A percentile compares a stretch with the other conserved stretches of the same genome.
These are phyloP conservation scores for Ascaphus truei DNA, from an alignment of 2,113 vertebrate species.

Conservation along the genomic window DNA sequence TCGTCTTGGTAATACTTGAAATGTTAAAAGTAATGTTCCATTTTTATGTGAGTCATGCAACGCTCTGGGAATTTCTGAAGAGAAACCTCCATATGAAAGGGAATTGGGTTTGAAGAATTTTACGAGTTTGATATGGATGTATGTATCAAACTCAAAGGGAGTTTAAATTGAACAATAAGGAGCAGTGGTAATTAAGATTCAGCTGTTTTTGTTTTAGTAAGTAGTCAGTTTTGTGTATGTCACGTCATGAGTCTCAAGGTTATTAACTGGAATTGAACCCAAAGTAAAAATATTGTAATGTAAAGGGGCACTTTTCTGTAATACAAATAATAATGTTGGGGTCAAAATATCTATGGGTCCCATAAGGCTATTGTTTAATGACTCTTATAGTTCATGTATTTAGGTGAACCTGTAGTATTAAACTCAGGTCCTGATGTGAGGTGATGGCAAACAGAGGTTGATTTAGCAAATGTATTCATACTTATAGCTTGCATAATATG, in stretches of 20 bases:
- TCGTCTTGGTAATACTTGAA: conserved; percentile 25
- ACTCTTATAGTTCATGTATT: too few species aligned
- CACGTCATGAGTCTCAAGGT: not conserved
- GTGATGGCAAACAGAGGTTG: too few species aligned
- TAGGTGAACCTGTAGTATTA: too few species aligned
- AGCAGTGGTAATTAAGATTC: conserved; percentile 2
- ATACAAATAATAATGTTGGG: too few species aligned
- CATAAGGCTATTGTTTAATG: too few species aligned
- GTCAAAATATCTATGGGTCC: too few species aligned
- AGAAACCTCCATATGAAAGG: not conserved
- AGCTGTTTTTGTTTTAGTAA: not conserved
- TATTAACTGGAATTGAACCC: too few species aligned
- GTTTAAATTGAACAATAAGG: not conserved
- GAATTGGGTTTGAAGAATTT: conserved; percentile 14
- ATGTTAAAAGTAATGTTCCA: conserved; percentile 31
- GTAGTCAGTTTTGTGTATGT: not conserved
- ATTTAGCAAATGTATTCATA: too few species aligned
- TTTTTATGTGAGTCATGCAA: conserved; percentile 26
- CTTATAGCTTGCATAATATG: too few species aligned
- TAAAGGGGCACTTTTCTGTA: not conserved
- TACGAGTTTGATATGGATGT: not conserved
- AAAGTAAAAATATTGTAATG: not conserved
- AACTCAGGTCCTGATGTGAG: too few species aligned
- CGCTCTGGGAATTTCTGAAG: conserved; percentile 29
- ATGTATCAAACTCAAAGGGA: not conserved